Conservation (phyloP, 2,888 invertebrate genomes). For the Tiphia femorata region DNA sequence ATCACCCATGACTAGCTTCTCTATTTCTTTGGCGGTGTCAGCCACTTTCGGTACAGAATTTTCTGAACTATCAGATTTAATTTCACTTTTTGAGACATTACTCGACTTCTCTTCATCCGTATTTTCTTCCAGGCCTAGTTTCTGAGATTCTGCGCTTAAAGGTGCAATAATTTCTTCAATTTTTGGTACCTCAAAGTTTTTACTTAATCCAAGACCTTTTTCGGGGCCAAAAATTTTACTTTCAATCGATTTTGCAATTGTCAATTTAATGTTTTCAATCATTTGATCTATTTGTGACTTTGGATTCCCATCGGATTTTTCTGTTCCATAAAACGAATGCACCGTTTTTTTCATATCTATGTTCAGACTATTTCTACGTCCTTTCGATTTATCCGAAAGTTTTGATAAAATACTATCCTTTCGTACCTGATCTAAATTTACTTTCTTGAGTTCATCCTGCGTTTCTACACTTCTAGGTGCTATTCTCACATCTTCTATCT, state of each 20-base stretch:
- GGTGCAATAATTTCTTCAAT: constrained; percentile 63
- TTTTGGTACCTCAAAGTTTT: constrained; percentile 62
- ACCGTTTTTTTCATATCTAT: constrained; percentile 62
- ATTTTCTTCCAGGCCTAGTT: constrained; percentile 50
- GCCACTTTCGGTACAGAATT: constrained; percentile 66
- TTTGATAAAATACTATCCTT: constrained; percentile 57
- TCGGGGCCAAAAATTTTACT: constrained; percentile 59
- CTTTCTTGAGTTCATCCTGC: constrained; percentile 40
- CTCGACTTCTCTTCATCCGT: constrained; percentile 50
- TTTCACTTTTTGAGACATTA: constrained; percentile 47
- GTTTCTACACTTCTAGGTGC: constrained; percentile 20
- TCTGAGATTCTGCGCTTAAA: constrained; percentile 59
- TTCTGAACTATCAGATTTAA: constrained; percentile 50
- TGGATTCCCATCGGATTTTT: constrained; percentile 51
- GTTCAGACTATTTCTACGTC: constrained; percentile 62
- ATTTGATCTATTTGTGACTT: constrained; percentile 64
- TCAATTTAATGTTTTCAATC: constrained; percentile 64
- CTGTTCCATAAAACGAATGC: constrained; percentile 53
- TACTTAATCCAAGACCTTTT: constrained; percentile 52
- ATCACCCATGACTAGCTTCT: constrained; percentile 68
- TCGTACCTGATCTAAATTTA: constrained; percentile 45
- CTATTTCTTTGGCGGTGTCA: constrained; percentile 68
- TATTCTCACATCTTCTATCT: constrained; percentile 34
- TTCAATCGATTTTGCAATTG: constrained; percentile 63
- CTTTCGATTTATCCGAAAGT: constrained; percentile 50